Evolutionary conservation across 2,113 vertebrate species (phyloP).

Genomic region (Phrynosoma blainvillii): DNA sequence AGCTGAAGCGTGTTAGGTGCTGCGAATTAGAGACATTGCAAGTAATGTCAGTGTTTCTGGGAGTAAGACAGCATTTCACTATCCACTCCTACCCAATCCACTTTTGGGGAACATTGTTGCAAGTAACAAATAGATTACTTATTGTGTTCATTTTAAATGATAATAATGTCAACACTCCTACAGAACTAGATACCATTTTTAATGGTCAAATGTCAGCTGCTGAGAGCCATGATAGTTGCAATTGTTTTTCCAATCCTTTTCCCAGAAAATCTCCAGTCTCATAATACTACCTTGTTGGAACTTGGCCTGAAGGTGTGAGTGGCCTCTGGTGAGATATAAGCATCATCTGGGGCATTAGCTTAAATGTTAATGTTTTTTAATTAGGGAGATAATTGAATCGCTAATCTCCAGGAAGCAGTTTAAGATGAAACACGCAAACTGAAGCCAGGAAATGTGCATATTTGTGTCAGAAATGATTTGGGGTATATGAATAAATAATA

Average conservation of each 20-base stretch:
- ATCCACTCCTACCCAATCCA: neutral
- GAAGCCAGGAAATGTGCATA: neutral
- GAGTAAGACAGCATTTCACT: neutral
- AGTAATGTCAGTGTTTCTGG: neutral
- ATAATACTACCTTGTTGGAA: neutral
- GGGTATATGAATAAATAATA: neutral
- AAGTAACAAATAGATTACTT: neutral
- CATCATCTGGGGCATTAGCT: neutral
- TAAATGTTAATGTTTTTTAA: neutral
- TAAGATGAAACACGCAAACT: neutral
- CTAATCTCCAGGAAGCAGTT: neutral
- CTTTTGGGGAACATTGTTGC: neutral
- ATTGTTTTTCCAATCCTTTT: neutral
- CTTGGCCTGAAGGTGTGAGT: too few relatives aligned
- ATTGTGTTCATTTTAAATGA: neutral
- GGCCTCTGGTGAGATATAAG: neutral
- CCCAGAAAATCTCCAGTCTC: neutral
- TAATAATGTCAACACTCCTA: neutral
- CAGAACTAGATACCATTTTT: neutral
- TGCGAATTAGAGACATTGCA: neutral
- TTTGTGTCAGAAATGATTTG: neutral
- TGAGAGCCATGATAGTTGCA: neutral
- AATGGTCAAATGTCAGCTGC: neutral
- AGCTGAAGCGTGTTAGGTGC: neutral
- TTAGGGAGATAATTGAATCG: neutral